Conservation (phyloP, 2,888 invertebrate species). For the Schizotus pectinicornis region DNA sequence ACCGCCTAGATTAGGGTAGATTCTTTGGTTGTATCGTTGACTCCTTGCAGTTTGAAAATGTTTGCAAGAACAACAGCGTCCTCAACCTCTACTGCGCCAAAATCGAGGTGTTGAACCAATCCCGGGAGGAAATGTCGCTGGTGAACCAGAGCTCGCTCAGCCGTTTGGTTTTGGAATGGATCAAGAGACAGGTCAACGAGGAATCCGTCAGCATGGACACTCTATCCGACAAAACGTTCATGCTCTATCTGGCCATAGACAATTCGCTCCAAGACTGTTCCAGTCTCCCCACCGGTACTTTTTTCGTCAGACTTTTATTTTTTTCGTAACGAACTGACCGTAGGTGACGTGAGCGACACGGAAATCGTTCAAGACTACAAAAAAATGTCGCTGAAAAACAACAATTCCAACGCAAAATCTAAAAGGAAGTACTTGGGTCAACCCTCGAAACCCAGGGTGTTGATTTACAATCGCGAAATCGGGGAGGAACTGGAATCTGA, state of each 20-base stretch:
- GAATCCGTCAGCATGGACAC: slow-evolving; percentile 52
- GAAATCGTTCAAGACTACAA: slow-evolving; percentile 82
- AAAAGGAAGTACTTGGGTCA: slow-evolving; percentile 62
- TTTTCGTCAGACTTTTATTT: neutral
- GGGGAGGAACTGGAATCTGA: slow-evolving; percentile 60
- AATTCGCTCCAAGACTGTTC: slow-evolving; percentile 82
- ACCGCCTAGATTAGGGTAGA: neutral
- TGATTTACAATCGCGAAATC: slow-evolving; percentile 66
- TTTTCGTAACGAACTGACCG: slow-evolving; percentile 14
- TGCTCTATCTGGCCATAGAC: slow-evolving; percentile 76
- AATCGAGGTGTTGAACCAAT: slow-evolving; percentile 78
- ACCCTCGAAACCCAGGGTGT: slow-evolving; percentile 67
- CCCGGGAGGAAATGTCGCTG: slow-evolving; percentile 69
- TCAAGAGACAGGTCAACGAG: slow-evolving; percentile 58
- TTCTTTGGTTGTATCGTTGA: neutral
- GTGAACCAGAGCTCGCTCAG: slow-evolving; percentile 66
- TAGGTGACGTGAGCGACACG: slow-evolving; percentile 69
- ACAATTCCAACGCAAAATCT: slow-evolving; percentile 50
- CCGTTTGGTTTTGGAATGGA: slow-evolving; percentile 70
- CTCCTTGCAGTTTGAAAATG: slow-evolving; percentile 66
- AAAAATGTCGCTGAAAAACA: slow-evolving; percentile 57
- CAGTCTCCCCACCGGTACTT: slow-evolving; percentile 66
- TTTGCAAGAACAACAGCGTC: slow-evolving; percentile 69
- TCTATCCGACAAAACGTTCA: slow-evolving; percentile 71
- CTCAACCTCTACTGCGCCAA: slow-evolving; percentile 71